These are phyloP conservation scores for Xanthorhoe designata DNA, from an alignment of 2,888 invertebrate species.

Conservation along the genomic window DNA sequence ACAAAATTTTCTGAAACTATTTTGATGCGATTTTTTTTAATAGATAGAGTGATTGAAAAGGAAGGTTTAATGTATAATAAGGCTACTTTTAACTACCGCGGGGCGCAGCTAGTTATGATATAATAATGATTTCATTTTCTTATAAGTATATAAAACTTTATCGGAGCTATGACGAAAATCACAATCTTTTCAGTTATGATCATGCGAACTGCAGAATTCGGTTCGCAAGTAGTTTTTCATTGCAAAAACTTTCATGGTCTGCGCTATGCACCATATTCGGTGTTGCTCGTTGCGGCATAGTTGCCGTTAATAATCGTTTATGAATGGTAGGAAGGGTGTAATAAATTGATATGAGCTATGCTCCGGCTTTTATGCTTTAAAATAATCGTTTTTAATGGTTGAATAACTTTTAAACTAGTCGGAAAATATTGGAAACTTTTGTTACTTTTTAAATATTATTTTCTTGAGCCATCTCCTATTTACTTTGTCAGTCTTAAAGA, in stretches of 20 bases:
- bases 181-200: not conserved
- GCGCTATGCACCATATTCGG: conserved; percentile 26
- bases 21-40: too few relatives aligned
- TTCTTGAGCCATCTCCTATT: too few relatives aligned
- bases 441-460: not conserved
- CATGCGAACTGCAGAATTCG: not conserved
- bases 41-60: too few relatives aligned
- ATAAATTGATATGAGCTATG: conserved; percentile 22
- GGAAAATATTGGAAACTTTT: not conserved
- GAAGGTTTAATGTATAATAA: too few relatives aligned
- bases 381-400: conserved; percentile 10
- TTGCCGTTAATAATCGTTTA: conserved; percentile 22
- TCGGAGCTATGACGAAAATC: not conserved
- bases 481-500: too few relatives aligned
- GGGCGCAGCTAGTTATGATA: too few relatives aligned
- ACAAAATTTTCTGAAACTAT: too few relatives aligned
- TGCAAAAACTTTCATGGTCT: conserved; percentile 13
- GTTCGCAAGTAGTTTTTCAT: conserved; percentile 1
- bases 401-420: not conserved
- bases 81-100: too few relatives aligned
- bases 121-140: too few relatives aligned
- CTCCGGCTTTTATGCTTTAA: conserved; percentile 12
- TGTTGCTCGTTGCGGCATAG: conserved; percentile 20
- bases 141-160: too few relatives aligned
- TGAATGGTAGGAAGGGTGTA: conserved; percentile 19